Evolutionary conservation across 2,797 vertebrate genomes (phyloP).

Genomic region (Etheostoma nigrum): DNA sequence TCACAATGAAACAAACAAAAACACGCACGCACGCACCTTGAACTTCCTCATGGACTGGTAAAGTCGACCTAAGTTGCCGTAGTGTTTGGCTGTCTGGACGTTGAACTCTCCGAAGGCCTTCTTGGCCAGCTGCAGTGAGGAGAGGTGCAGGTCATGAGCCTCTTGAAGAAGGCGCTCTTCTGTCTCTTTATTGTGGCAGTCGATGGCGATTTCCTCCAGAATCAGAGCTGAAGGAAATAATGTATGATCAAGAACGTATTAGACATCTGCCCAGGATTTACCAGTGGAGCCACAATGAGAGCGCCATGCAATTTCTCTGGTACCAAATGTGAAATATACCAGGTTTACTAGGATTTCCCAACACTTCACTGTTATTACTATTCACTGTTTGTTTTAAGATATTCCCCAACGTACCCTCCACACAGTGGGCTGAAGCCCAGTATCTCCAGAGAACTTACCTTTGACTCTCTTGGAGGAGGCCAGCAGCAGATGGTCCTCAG

Average conservation of each 20-base stretch:
- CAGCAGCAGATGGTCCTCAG: slow-evolving; percentile 98
- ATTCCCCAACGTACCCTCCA: not conserved
- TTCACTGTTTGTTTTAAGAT: not conserved
- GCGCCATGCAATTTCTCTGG: not conserved
- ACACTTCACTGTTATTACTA: not conserved
- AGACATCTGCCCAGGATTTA: not conserved
- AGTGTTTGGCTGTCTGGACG: slow-evolving; percentile 99
- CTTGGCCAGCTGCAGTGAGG: slow-evolving; percentile 96
- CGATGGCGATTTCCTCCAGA: slow-evolving; percentile 98
- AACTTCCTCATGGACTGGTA: slow-evolving; percentile 99
- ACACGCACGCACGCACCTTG: slow-evolving; percentile 85
- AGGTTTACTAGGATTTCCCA: not conserved
- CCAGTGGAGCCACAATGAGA: not conserved
- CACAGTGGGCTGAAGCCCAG: slow-evolving; percentile 32
- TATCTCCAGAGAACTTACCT: slow-evolving; percentile 83
- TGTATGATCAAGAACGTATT: not conserved
- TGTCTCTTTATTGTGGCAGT: slow-evolving; percentile 99
- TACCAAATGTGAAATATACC: too few species aligned
- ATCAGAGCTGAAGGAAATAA: slow-evolving; percentile 88
- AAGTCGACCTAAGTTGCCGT: slow-evolving; percentile 97
- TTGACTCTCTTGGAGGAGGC: slow-evolving; percentile 99
- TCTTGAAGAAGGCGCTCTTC: slow-evolving; percentile 98
- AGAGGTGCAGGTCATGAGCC: slow-evolving; percentile 97
- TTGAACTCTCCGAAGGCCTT: slow-evolving; percentile 99
- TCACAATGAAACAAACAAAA: not conserved